phyloP scores from a whole-genome alignment of 2,888 invertebrate genomes.

The Phortica okadai region DNA sequence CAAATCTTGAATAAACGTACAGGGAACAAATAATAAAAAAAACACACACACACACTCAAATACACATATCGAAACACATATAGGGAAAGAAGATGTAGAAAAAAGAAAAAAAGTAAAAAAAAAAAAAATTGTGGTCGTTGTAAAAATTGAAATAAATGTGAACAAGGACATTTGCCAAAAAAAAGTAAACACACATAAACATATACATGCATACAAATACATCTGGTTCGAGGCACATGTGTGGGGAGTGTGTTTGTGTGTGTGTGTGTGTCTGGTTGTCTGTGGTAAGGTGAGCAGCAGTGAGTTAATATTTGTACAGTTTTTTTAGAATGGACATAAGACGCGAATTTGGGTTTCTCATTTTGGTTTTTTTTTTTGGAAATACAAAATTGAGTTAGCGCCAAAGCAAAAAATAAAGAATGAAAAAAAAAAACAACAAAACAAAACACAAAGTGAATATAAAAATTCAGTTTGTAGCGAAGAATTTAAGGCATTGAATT shows the following conservation, averaged over 20 bases:
- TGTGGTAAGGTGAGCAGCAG: conserved; percentile 46
- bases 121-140: conserved; percentile 38
- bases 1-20: conserved; percentile 57
- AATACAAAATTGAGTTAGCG: conserved; percentile 72
- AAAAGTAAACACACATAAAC: conserved; percentile 7
- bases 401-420: conserved; percentile 26
- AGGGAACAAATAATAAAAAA: conserved; percentile 43
- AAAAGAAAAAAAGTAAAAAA: neutral
- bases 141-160: conserved; percentile 64
- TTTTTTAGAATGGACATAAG: conserved; percentile 46
- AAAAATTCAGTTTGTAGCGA: neutral
- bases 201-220: conserved; percentile 32
- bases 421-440: conserved; percentile 6
- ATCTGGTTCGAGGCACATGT: conserved; percentile 32
- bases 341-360: conserved; percentile 38
- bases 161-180: conserved; percentile 58
- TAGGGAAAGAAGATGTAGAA: conserved; percentile 34
- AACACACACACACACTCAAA: conserved; percentile 32
- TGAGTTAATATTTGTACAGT: conserved; percentile 56
- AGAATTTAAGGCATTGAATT: conserved; percentile 53
- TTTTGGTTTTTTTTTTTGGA: conserved; percentile 43
- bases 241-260: neutral
- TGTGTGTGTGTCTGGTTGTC: neutral
- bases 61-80: conserved; percentile 24
- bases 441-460: conserved; percentile 5